These are phyloP conservation scores for Otolemur crassicaudatus DNA, from an alignment of 2,797 vertebrate species.

Conservation along the genomic window DNA sequence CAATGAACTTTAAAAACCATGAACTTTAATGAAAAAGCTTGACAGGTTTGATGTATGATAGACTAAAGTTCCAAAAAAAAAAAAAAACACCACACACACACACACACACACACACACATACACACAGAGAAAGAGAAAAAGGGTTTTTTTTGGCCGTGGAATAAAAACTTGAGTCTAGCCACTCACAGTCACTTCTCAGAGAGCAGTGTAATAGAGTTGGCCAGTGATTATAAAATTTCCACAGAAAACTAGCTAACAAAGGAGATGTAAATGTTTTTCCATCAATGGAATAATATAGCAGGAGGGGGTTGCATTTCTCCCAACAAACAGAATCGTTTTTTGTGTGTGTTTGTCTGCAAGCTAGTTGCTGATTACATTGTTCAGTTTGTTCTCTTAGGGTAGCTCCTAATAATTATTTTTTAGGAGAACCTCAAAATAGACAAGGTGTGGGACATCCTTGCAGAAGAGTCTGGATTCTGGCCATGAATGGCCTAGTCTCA, in stretches of 20 bases:
- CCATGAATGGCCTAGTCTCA: not conserved
- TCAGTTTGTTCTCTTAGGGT: conserved; percentile 61
- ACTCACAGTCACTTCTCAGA: conserved; percentile 79
- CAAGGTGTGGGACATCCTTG: conserved; percentile 54
- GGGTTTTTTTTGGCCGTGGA: conserved; percentile 64
- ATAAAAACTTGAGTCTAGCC: conserved; percentile 77
- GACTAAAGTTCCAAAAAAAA: conserved; percentile 74
- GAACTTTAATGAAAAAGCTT: conserved; percentile 79
- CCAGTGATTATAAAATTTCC: conserved; percentile 87
- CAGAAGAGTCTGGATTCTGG: not conserved
- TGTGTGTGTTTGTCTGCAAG: conserved; percentile 79
- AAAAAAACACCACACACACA: not conserved
- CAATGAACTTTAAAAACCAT: conserved; percentile 83
- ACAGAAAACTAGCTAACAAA: conserved; percentile 89
- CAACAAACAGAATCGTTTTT: conserved; percentile 82
- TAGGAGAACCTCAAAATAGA: conserved; percentile 68
- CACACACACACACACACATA: too few species aligned
- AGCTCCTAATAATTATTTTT: conserved; percentile 74
- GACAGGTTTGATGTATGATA: conserved; percentile 79
- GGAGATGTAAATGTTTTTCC: conserved; percentile 90
- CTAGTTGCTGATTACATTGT: conserved; percentile 73
- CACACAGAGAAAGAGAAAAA: too few species aligned
- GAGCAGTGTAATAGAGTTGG: conserved; percentile 79
- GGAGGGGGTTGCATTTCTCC: conserved; percentile 86
- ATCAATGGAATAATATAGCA: conserved; percentile 89